phyloP scores from a whole-genome alignment of 2,797 vertebrate species.

The Sternarchorhynchus goeldii region DNA sequence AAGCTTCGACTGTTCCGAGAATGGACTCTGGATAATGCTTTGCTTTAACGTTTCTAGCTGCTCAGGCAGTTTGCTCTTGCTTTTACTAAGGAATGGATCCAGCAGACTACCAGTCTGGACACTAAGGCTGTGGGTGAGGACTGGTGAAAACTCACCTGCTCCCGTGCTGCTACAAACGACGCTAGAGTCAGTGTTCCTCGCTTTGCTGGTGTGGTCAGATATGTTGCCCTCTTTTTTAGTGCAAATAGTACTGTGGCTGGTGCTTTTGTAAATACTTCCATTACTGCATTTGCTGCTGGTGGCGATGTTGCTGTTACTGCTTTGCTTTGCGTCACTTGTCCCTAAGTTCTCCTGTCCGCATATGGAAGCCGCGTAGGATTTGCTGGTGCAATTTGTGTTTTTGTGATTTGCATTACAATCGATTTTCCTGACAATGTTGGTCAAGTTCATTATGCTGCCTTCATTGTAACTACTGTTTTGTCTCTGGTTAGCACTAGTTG shows the following conservation, averaged over 20 bases:
- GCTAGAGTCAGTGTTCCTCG: constrained; percentile 71
- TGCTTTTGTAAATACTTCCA: constrained; percentile 67
- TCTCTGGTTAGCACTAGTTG: constrained; percentile 20
- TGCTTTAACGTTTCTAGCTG: constrained; percentile 80
- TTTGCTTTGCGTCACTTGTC: constrained; percentile 53
- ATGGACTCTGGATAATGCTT: constrained; percentile 81
- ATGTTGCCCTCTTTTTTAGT: constrained; percentile 67
- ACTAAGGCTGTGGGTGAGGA: constrained; percentile 66
- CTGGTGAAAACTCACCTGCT: constrained; percentile 28
- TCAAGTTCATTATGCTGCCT: constrained; percentile 53
- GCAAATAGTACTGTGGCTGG: constrained; percentile 63
- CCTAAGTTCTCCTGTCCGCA: constrained; percentile 56
- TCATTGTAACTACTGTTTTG: constrained; percentile 58
- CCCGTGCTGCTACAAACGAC: constrained; percentile 68
- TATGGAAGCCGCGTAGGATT: constrained; percentile 60
- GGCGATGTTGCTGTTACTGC: constrained; percentile 63
- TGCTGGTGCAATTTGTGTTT: constrained; percentile 73
- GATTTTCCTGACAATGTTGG: constrained; percentile 48
- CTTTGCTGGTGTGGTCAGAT: constrained; percentile 74
- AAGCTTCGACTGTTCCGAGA: constrained; percentile 78
- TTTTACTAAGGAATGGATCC: constrained; percentile 77
- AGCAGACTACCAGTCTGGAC: constrained; percentile 72
- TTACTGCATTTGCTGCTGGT: constrained; percentile 73
- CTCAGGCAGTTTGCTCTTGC: constrained; percentile 79
- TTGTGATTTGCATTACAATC: constrained; percentile 57